phyloP scores from a whole-genome alignment of 2,797 vertebrate species.

The Pangasius krempfi region DNA sequence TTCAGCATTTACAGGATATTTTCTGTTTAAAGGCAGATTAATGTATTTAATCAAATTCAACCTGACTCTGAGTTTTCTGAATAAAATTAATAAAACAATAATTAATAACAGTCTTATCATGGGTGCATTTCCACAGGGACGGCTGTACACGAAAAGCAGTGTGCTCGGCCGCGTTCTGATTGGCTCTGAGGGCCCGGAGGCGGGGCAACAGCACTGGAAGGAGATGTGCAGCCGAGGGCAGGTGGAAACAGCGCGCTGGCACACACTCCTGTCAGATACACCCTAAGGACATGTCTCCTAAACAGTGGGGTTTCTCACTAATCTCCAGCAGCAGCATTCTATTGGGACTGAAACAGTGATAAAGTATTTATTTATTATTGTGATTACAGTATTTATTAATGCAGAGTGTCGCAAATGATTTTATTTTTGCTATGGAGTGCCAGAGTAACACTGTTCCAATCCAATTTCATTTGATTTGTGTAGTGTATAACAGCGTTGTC shows the following conservation, averaged over 20 bases:
- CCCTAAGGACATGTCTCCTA: conserved; percentile 30
- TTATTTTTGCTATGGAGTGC: conserved; percentile 28
- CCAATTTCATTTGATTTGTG: not conserved
- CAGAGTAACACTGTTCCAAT: not conserved
- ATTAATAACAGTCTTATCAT: not conserved
- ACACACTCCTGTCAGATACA: conserved; percentile 67
- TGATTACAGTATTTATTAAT: conserved; percentile 28
- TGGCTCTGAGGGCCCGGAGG: conserved; percentile 63
- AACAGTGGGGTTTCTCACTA: not conserved
- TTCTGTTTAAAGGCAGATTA: not conserved
- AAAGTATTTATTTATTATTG: conserved; percentile 20
- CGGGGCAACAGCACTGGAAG: conserved; percentile 77
- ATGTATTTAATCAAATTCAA: not conserved
- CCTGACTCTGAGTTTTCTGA: not conserved
- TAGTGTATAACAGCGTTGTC: not conserved
- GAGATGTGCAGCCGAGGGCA: conserved; percentile 77
- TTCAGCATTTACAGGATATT: not conserved
- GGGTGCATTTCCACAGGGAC: conserved; percentile 65
- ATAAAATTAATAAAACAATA: not conserved
- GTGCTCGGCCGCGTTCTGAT: conserved; percentile 74
- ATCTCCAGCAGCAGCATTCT: not conserved
- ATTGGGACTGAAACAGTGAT: not conserved
- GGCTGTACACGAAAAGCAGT: conserved; percentile 75
- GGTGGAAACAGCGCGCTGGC: conserved; percentile 78
- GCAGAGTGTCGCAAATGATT: conserved; percentile 12